Percentiles rank a stretch among this genome's conserved stretches.
Conservation (phyloP, 2,797 vertebrate genomes). For the Cetoscarus ocellatus region DNA sequence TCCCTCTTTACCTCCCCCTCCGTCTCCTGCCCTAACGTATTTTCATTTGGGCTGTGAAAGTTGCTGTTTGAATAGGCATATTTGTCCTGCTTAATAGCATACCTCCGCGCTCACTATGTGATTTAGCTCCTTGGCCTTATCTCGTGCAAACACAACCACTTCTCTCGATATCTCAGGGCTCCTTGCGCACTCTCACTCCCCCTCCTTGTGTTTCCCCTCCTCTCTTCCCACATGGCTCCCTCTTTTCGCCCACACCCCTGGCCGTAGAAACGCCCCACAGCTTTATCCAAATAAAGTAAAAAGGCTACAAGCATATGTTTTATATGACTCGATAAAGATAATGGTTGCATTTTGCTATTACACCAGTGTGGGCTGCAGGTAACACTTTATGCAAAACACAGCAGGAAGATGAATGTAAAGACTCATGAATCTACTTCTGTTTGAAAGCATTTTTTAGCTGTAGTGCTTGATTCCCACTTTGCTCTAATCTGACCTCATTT, state of each 20-base stretch:
- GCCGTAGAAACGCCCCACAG: constrained; percentile 45
- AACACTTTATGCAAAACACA: constrained; percentile 47
- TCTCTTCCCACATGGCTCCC: constrained; percentile 36
- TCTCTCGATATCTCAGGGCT: constrained; percentile 74
- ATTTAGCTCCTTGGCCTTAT: constrained; percentile 85
- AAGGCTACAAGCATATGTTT: constrained; percentile 53
- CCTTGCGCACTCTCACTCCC: constrained; percentile 57
- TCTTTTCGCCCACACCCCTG: constrained; percentile 55
- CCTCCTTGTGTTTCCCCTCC: constrained; percentile 1
- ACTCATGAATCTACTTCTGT: constrained; percentile 16
- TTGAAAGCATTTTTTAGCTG: constrained; percentile 1
- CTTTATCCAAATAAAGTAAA: constrained; percentile 64
- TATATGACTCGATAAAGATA: constrained; percentile 66
- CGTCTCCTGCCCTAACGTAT: constrained; percentile 58
- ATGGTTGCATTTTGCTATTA: constrained; percentile 51
- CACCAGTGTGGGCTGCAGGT: constrained; percentile 33
- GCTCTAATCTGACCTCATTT: constrained; percentile 12
- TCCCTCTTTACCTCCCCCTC: constrained; percentile 25
- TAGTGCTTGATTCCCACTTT: constrained; percentile 21
- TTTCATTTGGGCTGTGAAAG: constrained; percentile 80
- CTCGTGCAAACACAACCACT: constrained; percentile 83
- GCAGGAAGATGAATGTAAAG: constrained; percentile 2
- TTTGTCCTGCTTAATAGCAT: constrained; percentile 87
- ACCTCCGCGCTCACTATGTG: constrained; percentile 78
- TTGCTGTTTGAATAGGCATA: constrained; percentile 87